These are phyloP conservation scores for Misgurnus mizolepis DNA, from an alignment of 2,113 vertebrate species.

Conservation along the genomic window DNA sequence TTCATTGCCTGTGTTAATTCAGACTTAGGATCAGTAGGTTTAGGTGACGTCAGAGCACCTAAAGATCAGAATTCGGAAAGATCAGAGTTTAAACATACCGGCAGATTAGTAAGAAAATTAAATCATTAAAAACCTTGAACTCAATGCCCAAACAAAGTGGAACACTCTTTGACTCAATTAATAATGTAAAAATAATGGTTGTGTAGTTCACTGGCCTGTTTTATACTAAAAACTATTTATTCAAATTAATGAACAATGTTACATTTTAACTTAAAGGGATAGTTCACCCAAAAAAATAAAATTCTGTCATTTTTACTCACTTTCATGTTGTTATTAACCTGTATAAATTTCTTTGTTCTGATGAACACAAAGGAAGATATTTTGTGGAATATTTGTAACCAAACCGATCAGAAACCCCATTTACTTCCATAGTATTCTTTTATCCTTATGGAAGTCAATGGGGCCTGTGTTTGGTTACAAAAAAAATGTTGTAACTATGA, in stretches of 20 bases:
- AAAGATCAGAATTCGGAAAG: constrained; percentile 29
- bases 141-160: constrained; percentile 30
- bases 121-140: constrained; percentile 12
- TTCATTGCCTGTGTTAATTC: constrained; percentile 50
- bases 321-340: too few species aligned
- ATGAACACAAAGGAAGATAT: too few species aligned
- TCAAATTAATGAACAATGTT: neutral
- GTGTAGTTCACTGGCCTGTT: neutral
- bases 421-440: too few species aligned
- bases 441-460: too few species aligned
- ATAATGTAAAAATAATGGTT: too few species aligned
- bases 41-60: constrained; percentile 36
- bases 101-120: constrained; percentile 24
- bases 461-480: too few species aligned
- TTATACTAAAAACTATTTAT: neutral
- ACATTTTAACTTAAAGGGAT: neutral
- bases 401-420: too few species aligned
- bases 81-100: constrained; percentile 22
- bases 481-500: too few species aligned
- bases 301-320: too few species aligned
- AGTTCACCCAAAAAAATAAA: too few species aligned
- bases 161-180: constrained; percentile 14
- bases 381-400: too few species aligned
- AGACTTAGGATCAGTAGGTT: constrained; percentile 48
- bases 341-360: too few species aligned